A percentile compares a stretch with the other conserved stretches of the same genome.
Conservation (phyloP, 2,888 invertebrate genomes). For the Thysanoteuthis rhombus region DNA sequence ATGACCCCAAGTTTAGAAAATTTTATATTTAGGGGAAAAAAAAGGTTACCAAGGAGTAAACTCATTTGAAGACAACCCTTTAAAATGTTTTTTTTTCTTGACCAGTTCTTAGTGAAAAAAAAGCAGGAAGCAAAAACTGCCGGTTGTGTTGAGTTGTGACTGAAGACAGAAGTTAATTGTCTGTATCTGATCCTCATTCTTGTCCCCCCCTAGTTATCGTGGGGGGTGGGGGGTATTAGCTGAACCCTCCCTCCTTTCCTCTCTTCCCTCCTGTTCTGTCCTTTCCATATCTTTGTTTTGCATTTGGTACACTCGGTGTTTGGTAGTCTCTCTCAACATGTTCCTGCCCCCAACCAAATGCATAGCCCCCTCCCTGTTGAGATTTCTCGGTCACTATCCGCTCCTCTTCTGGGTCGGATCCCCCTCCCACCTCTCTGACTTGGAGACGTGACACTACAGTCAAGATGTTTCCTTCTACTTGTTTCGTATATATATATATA, state of each 20-base stretch:
- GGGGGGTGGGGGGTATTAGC: not conserved
- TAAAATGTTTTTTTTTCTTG: not conserved
- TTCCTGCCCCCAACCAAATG: too few relatives aligned
- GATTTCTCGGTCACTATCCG: not conserved
- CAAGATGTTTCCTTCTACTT: not conserved
- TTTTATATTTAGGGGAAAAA: too few relatives aligned
- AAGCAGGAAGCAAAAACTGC: not conserved
- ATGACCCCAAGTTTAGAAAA: too few relatives aligned
- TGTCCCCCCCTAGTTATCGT: not conserved
- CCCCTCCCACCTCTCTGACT: not conserved
- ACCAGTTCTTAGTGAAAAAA: not conserved
- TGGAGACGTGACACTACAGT: not conserved
- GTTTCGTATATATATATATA: not conserved
- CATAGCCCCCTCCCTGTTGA: too few relatives aligned
- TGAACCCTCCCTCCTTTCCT: not conserved
- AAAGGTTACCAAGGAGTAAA: too few relatives aligned
- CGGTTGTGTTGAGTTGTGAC: not conserved
- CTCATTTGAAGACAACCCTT: not conserved
- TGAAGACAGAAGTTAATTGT: too few relatives aligned
- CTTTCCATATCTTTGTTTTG: too few relatives aligned
- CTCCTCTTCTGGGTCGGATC: not conserved
- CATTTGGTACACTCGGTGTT: too few relatives aligned
- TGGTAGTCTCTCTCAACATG: too few relatives aligned
- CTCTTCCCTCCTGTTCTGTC: not conserved
- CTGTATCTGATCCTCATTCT: not conserved